Conservation (phyloP, 2,888 invertebrate genomes). For the Cantharis rufa region DNA sequence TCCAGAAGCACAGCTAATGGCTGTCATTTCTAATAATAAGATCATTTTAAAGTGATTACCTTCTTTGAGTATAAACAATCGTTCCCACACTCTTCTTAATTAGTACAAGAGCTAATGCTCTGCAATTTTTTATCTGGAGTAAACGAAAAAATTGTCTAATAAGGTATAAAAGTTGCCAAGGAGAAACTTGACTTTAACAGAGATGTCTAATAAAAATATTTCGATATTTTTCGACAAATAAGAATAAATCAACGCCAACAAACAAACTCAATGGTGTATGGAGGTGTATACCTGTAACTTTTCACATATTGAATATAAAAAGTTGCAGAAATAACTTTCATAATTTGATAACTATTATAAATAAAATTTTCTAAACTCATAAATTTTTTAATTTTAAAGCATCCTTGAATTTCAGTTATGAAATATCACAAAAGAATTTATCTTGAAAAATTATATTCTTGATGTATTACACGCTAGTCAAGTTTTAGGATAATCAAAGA, state of each 20-base stretch:
- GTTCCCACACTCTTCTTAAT: not conserved
- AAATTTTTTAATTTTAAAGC: not conserved
- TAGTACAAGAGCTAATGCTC: not conserved
- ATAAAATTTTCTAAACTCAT: not conserved
- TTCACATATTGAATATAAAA: not conserved
- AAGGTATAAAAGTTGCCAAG: not conserved
- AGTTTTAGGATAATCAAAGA: not conserved
- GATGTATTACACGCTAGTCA: not conserved
- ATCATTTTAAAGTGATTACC: not conserved
- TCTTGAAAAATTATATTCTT: not conserved
- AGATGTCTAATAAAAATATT: not conserved
- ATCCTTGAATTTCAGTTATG: not conserved
- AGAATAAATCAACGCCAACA: not conserved
- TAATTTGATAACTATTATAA: not conserved
- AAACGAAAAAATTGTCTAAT: not conserved
- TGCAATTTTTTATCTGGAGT: not conserved
- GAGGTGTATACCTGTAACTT: not conserved
- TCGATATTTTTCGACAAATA: not conserved
- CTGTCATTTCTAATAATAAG: not conserved
- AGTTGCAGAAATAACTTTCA: not conserved
- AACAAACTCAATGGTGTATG: not conserved
- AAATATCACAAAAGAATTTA: not conserved
- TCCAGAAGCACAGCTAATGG: not conserved
- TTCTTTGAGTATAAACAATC: not conserved
- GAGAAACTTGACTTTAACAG: not conserved